A percentile compares a stretch with the other conserved stretches of the same genome.
phyloP scores from a whole-genome alignment of 2,888 invertebrate species.

The Drosophila quinaria region DNA sequence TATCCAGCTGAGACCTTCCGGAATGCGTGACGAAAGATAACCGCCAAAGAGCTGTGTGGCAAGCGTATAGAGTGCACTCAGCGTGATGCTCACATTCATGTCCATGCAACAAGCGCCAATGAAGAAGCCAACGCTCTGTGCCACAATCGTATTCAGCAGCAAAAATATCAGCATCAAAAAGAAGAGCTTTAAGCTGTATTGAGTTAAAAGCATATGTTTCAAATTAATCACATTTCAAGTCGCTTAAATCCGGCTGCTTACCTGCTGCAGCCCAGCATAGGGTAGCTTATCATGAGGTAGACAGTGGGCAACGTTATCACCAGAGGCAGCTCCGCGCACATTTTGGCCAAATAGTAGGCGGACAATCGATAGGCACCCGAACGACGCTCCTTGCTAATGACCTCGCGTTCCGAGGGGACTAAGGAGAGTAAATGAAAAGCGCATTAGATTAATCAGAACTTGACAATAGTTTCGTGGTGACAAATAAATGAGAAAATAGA shows the following conservation, averaged over 20 bases:
- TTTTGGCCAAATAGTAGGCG: conserved; percentile 93
- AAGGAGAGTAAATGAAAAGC: too few species aligned
- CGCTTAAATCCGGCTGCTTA: conserved; percentile 24
- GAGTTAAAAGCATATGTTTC: too few species aligned
- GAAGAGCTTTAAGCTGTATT: conserved; percentile 87
- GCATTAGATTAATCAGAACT: not conserved
- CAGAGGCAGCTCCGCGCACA: conserved; percentile 92
- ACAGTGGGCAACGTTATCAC: conserved; percentile 91
- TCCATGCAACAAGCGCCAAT: conserved; percentile 92
- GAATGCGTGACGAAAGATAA: conserved; percentile 91
- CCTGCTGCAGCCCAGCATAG: conserved; percentile 88
- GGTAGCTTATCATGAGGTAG: conserved; percentile 92
- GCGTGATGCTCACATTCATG: conserved; percentile 91
- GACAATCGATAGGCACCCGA: conserved; percentile 92
- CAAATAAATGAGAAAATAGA: too few species aligned
- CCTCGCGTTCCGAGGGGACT: conserved; percentile 93
- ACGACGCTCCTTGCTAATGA: conserved; percentile 92
- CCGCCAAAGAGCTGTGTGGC: conserved; percentile 92
- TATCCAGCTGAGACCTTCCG: conserved; percentile 91
- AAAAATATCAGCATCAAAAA: conserved; percentile 89
- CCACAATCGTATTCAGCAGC: conserved; percentile 90
- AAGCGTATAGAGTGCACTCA: conserved; percentile 91
- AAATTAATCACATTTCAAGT: not conserved
- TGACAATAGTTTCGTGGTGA: not conserved
- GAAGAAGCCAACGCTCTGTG: conserved; percentile 92